phyloP scores from a whole-genome alignment of 1,140 invertebrate species.

The Araneus ventricosus region DNA sequence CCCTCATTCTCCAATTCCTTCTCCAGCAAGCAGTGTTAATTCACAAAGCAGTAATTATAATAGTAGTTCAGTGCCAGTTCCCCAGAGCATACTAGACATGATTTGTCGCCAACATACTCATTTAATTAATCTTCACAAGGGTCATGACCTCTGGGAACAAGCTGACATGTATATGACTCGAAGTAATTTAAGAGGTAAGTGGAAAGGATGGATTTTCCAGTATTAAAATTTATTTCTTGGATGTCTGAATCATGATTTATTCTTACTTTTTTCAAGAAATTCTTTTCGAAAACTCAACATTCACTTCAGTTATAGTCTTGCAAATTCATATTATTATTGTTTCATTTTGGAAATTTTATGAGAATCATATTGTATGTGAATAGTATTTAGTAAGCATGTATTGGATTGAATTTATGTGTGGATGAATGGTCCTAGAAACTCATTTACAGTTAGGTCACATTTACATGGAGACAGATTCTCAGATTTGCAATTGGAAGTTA shows the following conservation, averaged over 20 bases:
- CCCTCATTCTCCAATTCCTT: conserved; percentile 89
- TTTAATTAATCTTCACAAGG: conserved; percentile 85
- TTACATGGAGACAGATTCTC: too few species aligned
- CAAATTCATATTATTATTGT: too few species aligned
- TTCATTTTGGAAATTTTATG: too few species aligned
- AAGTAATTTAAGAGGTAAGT: conserved; percentile 86
- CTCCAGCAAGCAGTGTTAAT: conserved; percentile 89
- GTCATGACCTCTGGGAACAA: conserved; percentile 90
- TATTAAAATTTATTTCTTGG: not conserved
- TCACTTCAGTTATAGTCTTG: too few species aligned
- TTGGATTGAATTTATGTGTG: too few species aligned
- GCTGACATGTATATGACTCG: conserved; percentile 85
- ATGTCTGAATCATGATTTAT: not conserved
- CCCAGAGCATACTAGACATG: conserved; percentile 83
- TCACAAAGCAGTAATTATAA: conserved; percentile 88
- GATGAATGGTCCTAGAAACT: too few species aligned
- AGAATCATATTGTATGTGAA: too few species aligned
- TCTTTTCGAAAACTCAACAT: too few species aligned
- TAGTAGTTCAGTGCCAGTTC: conserved; percentile 80
- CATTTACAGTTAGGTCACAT: too few species aligned
- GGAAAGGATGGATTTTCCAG: not conserved
- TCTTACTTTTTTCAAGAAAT: too few species aligned
- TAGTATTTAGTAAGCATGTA: too few species aligned
- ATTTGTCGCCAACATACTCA: conserved; percentile 86
- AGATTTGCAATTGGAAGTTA: too few species aligned